These are phyloP conservation scores for Canis aureus DNA, from an alignment of 2,113 vertebrate species.

Conservation along the genomic window DNA sequence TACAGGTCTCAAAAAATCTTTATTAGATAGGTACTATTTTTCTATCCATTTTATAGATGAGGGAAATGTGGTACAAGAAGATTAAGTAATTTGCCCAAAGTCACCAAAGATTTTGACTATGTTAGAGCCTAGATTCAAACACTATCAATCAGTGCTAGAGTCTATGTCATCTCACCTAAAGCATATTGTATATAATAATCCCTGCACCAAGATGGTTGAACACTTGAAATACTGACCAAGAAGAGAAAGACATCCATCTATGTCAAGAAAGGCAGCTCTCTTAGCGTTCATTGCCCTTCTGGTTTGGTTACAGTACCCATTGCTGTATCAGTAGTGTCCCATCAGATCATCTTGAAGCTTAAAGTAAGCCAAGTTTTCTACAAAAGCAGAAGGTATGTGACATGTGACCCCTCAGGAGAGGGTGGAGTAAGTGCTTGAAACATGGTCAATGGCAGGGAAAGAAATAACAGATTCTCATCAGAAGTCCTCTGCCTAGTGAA, in stretches of 20 bases:
- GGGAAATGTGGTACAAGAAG: not conserved
- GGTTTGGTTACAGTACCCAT: not conserved
- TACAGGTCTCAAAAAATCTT: not conserved
- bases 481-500: not conserved
- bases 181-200: not conserved
- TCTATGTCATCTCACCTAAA: not conserved
- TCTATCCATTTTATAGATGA: not conserved
- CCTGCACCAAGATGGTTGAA: not conserved
- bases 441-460: accelerated
- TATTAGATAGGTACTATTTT: not conserved
- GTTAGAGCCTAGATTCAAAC: not conserved
- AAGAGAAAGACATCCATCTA: not conserved
- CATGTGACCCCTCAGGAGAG: not conserved
- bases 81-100: not conserved
- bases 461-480: not conserved
- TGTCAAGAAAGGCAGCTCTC: not conserved
- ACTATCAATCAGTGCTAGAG: not conserved
- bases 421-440: not conserved
- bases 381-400: not conserved
- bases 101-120: not conserved
- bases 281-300: not conserved
- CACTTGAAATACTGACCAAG: not conserved
- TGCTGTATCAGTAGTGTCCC: not conserved
- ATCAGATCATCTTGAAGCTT: not conserved
- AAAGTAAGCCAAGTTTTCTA: not conserved